These are phyloP conservation scores for Sebastes hubbsi DNA, from an alignment of 2,797 vertebrate species.

Conservation along the genomic window DNA sequence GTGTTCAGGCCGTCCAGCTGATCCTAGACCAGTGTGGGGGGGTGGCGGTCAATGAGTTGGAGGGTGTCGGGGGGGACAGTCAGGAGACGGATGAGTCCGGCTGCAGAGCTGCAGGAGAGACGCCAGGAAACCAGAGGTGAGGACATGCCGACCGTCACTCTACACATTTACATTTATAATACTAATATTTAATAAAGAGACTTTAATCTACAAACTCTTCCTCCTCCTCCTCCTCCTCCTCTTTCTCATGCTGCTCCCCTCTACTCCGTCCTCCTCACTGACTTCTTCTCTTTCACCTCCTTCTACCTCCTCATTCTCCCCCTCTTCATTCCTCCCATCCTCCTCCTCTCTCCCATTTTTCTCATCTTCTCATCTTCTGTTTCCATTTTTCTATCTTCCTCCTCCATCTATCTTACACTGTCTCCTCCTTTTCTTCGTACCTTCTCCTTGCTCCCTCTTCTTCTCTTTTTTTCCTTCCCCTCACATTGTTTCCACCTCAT, in stretches of 20 bases:
- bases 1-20: conserved; percentile 86
- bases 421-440: too few species aligned
- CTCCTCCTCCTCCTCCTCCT: background rate
- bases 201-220: too few species aligned
- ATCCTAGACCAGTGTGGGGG: conserved; percentile 87
- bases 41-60: conserved; percentile 66
- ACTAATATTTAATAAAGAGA: background rate
- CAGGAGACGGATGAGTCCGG: conserved; percentile 77
- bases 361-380: too few species aligned
- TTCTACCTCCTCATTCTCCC: background rate
- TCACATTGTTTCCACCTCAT: too few species aligned
- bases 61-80: conserved; percentile 58
- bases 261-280: too few species aligned
- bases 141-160: background rate
- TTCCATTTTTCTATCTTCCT: too few species aligned
- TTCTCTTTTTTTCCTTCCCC: too few species aligned
- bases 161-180: background rate
- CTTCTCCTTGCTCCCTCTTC: too few species aligned
- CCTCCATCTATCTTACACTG: too few species aligned
- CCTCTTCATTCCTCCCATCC: background rate
- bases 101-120: conserved; percentile 87
- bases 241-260: too few species aligned
- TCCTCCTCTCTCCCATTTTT: background rate
- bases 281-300: background rate
- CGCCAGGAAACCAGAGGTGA: conserved; percentile 84